Percentiles rank a stretch among this genome's conserved stretches.
Conservation (phyloP, 2,113 vertebrate genomes). For the Lasiurus borealis region DNA sequence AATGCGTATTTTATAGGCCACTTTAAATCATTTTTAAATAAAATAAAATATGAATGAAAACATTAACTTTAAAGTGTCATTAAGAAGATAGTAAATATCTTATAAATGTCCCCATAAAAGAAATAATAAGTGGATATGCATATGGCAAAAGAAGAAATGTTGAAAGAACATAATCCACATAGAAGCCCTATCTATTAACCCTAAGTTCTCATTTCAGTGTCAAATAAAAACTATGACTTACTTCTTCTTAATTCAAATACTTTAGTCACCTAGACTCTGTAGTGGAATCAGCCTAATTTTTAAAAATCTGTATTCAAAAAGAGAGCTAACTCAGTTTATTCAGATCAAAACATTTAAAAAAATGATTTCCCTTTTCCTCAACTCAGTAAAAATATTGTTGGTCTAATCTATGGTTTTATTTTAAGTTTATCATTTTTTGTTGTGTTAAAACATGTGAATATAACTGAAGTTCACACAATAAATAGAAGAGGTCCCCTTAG, state of each 20-base stretch:
- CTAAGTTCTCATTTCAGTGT: not conserved
- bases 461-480: not conserved
- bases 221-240: not conserved
- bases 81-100: not conserved
- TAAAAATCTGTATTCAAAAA: not conserved
- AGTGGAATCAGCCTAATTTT: not conserved
- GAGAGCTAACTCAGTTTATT: not conserved
- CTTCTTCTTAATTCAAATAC: not conserved
- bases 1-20: not conserved
- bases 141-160: not conserved
- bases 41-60: slow-evolving; percentile 6
- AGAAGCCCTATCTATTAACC: not conserved
- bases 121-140: slow-evolving; percentile 12
- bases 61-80: slow-evolving; percentile 25
- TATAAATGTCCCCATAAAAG: slow-evolving; percentile 4
- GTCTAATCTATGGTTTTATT: not conserved
- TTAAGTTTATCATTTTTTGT: not conserved
- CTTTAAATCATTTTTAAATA: slow-evolving; percentile 36
- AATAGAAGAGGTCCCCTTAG: not conserved
- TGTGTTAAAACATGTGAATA: not conserved
- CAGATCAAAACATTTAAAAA: not conserved
- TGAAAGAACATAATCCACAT: not conserved
- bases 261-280: not conserved
- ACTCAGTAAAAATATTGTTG: not conserved
- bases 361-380: not conserved